These are phyloP conservation scores for Morpho deidamia DNA, from an alignment of 2,888 invertebrate genomes.

Conservation along the genomic window DNA sequence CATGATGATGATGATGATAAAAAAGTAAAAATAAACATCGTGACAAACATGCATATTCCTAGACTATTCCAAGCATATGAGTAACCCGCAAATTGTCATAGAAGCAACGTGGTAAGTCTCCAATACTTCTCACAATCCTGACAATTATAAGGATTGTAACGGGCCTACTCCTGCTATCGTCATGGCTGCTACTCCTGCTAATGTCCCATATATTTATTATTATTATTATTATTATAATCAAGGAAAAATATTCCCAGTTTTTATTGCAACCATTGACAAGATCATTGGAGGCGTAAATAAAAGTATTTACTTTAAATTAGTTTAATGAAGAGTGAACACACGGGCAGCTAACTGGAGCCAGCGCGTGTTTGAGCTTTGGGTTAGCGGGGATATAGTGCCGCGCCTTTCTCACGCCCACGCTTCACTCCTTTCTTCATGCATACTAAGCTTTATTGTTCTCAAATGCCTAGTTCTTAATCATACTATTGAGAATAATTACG, in stretches of 20 bases:
- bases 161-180: too few relatives aligned
- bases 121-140: too few relatives aligned
- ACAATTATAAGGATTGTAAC: too few relatives aligned
- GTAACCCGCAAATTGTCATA: too few relatives aligned
- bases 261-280: conserved; percentile 5
- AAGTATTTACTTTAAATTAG: conserved; percentile 15
- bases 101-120: too few relatives aligned
- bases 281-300: not conserved
- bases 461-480: conserved; percentile 28
- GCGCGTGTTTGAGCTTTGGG: conserved; percentile 56
- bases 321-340: conserved; percentile 10
- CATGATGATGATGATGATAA: too few relatives aligned
- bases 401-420: conserved; percentile 67
- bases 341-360: conserved; percentile 25
- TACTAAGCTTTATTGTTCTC: conserved; percentile 37
- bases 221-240: too few relatives aligned
- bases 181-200: too few relatives aligned
- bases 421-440: conserved; percentile 48
- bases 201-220: too few relatives aligned
- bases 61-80: too few relatives aligned
- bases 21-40: too few relatives aligned
- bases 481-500: conserved; percentile 13
- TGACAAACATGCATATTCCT: too few relatives aligned
- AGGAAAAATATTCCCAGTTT: not conserved
- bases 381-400: conserved; percentile 55